These are phyloP conservation scores for Ardeotis arabs DNA, from an alignment of 2,113 vertebrate genomes.

Conservation along the genomic window DNA sequence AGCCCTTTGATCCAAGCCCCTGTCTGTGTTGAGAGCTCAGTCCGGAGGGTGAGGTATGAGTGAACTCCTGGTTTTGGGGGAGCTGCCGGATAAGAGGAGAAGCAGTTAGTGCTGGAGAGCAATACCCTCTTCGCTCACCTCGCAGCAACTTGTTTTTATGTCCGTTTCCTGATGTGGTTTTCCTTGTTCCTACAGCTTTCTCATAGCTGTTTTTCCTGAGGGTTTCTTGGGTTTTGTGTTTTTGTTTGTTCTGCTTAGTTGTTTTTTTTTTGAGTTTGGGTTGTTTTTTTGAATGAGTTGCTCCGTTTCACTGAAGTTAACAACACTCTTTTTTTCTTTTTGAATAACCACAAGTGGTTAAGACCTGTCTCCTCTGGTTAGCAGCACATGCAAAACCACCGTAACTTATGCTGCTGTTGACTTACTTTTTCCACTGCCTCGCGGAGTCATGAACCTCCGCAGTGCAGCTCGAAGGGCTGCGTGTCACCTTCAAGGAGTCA, in stretches of 20 bases:
- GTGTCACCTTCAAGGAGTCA: background rate
- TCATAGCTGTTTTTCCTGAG: background rate
- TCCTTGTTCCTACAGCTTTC: background rate
- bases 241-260: background rate
- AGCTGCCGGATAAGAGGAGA: background rate
- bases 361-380: background rate
- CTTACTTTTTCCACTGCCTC: background rate
- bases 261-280: background rate
- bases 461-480: background rate
- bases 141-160: background rate
- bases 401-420: background rate
- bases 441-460: background rate
- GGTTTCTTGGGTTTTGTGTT: background rate
- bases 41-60: background rate
- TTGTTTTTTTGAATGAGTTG: background rate
- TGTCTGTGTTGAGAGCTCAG: background rate
- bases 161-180: background rate
- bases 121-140: rapidly evolving
- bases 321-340: background rate
- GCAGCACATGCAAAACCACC: background rate
- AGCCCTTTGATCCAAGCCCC: background rate
- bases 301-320: background rate
- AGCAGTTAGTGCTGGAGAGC: background rate
- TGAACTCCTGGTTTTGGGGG: background rate
- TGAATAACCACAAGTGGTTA: background rate